Percentiles rank a stretch among this genome's conserved stretches.
Evolutionary conservation across 2,888 invertebrate species (phyloP).

Genomic region (Blomia tropicalis): DNA sequence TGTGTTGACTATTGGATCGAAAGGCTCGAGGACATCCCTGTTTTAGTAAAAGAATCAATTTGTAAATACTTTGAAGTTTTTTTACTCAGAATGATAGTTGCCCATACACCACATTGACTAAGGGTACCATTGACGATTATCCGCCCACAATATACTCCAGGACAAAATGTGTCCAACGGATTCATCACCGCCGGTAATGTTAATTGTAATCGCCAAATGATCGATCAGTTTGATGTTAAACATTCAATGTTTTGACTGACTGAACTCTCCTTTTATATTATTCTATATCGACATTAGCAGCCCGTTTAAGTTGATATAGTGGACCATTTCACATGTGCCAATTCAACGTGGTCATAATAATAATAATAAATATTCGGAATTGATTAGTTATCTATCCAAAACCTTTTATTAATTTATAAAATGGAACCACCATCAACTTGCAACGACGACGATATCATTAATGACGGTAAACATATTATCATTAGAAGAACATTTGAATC

Average conservation of each 20-base stretch:
- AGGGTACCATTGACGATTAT: conserved; percentile 50
- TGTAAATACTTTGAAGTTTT: neutral
- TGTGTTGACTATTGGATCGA: conserved; percentile 38
- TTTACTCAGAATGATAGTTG: neutral
- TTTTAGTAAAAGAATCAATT: neutral
- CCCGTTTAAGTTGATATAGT: too few species aligned
- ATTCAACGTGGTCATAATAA: too few species aligned
- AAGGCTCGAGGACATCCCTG: conserved; percentile 19
- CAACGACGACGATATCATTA: conserved; percentile 17
- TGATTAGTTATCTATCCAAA: too few species aligned
- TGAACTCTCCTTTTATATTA: too few species aligned
- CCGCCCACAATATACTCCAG: conserved; percentile 69
- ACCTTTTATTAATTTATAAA: too few species aligned
- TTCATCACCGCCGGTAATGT: neutral
- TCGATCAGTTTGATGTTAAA: too few species aligned
- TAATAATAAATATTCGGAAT: too few species aligned
- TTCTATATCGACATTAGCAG: too few species aligned
- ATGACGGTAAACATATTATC: conserved; percentile 10
- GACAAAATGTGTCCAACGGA: conserved; percentile 41
- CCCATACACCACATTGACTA: conserved; percentile 57
- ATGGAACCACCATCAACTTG: too few species aligned
- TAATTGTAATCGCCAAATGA: too few species aligned
- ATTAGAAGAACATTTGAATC: conserved; percentile 16
- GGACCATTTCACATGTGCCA: too few species aligned
- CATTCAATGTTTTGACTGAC: too few species aligned